Evolutionary conservation across 1,140 invertebrate genomes (phyloP).

Genomic region (Zaprionus nigranus): DNA sequence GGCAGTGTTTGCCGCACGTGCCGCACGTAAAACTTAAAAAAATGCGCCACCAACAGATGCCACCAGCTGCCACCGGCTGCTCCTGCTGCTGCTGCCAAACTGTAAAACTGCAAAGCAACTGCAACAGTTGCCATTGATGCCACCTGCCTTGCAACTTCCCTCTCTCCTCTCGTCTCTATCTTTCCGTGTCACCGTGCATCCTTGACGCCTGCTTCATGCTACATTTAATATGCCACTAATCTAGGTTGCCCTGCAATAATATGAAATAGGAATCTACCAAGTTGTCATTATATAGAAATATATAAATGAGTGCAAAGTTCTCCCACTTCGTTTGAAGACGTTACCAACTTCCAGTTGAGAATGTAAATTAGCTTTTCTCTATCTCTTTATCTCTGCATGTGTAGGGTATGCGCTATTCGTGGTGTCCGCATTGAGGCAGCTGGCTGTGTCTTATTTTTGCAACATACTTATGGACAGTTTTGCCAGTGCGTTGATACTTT

Average conservation of each 20-base stretch:
- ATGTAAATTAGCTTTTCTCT: no score
- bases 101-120: conserved; percentile 36
- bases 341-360: no score
- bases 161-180: no score
- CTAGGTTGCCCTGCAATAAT: conserved; percentile 2
- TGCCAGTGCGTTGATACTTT: conserved; percentile 47
- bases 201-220: conserved; percentile 44
- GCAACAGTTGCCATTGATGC: conserved; percentile 68
- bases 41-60: conserved; percentile 66
- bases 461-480: conserved; percentile 46
- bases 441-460: conserved; percentile 37
- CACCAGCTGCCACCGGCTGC: conserved; percentile 48
- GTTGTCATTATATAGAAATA: background rate
- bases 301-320: no score
- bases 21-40: conserved; percentile 72
- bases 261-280: conserved; percentile 6
- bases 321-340: no score
- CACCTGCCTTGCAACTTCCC: conserved; percentile 1
- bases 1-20: conserved; percentile 63
- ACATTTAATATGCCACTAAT: conserved; percentile 51
- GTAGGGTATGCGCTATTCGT: conserved; percentile 1
- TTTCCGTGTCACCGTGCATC: no score
- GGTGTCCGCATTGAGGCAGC: background rate
- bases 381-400: background rate
- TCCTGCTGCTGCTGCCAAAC: conserved; percentile 40